Base-by-base conservation (phyloP, 2,797 vertebrate genomes). In the Phataginus tetradactyla region DNA sequence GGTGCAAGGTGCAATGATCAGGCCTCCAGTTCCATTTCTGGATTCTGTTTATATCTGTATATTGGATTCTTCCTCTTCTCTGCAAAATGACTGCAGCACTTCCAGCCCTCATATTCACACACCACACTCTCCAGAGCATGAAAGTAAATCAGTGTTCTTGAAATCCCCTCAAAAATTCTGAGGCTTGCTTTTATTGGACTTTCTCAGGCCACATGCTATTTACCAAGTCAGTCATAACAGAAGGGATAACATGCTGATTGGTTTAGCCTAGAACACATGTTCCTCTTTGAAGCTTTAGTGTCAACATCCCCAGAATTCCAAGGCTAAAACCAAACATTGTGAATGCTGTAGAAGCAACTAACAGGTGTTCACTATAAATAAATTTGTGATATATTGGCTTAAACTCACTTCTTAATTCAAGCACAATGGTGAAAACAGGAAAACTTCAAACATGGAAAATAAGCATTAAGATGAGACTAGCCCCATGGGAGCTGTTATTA, bases 371-470 rank as follows among this genome's bases (percentile, higher is more conserved):
- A 61, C 12, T n/a, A 20, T 34, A 89, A 75, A 90, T 17, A 88
- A 57, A 34, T 64, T 25, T 69, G 66, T n/a, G 13, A 57, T 83
- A 66, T 45, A 59, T 25, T 77, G 61, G 34, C 4, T 68, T 84
- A n/a, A 64, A 51, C 17, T 17, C 15, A 83, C 45, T n/a, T 95
- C 25, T 86, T 89, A 78, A 91, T 74, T 94, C 37, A 96, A 86
- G 20, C 17, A 49, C 27, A 77, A 32, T 78, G 20, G 71, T 78
- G 18, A 74, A 92, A 90, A 45, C 77, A 7, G 10, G 23, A 86
- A 86, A 13, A 86, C 63, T 90, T 78, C 34, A 63, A 75, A 77
- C 12, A 23, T 86, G 45, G 23, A 69, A 34, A 93, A 39, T 45
- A 92, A 78, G 17, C 61, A 71, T 66, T 77, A 90, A 86, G 34